Evolutionary conservation across 2,797 vertebrate genomes (phyloP).

Genomic region (Perodicticus potto): DNA sequence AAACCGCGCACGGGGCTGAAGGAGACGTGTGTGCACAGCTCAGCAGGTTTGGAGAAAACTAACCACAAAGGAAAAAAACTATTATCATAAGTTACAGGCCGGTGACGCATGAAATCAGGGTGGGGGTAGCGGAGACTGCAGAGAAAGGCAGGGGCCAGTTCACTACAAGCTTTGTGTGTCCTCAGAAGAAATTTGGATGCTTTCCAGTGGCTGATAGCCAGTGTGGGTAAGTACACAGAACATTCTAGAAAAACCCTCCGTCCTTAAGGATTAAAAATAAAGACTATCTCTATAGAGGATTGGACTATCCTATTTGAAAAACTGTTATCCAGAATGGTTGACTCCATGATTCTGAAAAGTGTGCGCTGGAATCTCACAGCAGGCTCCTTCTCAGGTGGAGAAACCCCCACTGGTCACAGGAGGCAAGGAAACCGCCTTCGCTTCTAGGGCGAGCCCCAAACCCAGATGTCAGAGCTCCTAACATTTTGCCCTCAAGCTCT

Average conservation of each 20-base stretch:
- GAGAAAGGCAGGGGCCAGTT: background rate
- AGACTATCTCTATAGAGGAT: background rate
- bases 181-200: background rate
- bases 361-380: background rate
- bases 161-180: background rate
- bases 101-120: background rate
- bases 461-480: background rate
- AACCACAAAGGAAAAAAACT: background rate
- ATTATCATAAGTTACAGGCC: background rate
- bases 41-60: background rate
- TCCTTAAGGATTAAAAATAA: constrained; percentile 47
- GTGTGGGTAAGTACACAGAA: background rate
- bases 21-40: background rate
- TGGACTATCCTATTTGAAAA: background rate
- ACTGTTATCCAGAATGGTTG: background rate
- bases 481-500: background rate
- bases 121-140: background rate
- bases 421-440: background rate
- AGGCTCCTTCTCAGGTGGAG: background rate
- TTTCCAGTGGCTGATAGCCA: background rate
- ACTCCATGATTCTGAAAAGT: background rate
- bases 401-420: fast-evolving
- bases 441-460: background rate
- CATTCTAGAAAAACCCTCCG: constrained; percentile 44
- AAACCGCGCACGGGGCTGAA: background rate